Evolutionary conservation across 2,888 invertebrate genomes (phyloP).

Genomic region (Trachelus troglodyta): DNA sequence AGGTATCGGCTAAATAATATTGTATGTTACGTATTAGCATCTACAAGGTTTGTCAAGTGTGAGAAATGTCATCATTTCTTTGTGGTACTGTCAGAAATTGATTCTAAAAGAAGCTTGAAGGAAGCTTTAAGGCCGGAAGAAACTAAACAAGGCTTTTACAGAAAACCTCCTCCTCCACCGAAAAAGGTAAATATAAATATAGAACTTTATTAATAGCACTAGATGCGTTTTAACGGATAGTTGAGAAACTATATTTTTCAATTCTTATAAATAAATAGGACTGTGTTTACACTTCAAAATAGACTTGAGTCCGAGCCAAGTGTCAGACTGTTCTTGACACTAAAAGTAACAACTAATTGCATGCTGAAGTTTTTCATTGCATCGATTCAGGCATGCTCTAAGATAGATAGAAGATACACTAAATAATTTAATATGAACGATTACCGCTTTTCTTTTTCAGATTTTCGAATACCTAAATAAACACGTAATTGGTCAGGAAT

Average conservation of each 20-base stretch:
- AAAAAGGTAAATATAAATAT: constrained; percentile 74
- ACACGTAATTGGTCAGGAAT: constrained; percentile 97
- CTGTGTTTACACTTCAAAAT: background rate
- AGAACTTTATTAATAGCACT: background rate
- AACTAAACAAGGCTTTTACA: constrained; percentile 76
- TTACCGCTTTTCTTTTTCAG: constrained; percentile 58
- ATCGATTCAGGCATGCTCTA: too few species aligned
- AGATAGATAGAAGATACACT: too few species aligned
- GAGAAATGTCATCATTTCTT: constrained; percentile 99
- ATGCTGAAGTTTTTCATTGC: too few species aligned
- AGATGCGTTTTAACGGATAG: background rate
- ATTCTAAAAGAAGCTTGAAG: constrained; percentile 87
- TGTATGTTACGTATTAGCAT: constrained; percentile 66
- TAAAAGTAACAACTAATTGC: background rate
- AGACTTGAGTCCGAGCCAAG: background rate
- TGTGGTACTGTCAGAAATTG: constrained; percentile 93
- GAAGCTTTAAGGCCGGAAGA: constrained; percentile 77
- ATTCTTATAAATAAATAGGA: background rate
- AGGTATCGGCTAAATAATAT: background rate
- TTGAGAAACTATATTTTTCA: background rate
- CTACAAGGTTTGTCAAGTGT: constrained; percentile 96
- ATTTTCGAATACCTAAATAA: constrained; percentile 96
- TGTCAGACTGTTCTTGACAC: background rate
- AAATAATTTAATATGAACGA: too few species aligned
- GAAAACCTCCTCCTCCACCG: constrained; percentile 93